These are phyloP conservation scores for Mastacembelus armatus DNA, from an alignment of 2,797 vertebrate species.

Conservation along the genomic window DNA sequence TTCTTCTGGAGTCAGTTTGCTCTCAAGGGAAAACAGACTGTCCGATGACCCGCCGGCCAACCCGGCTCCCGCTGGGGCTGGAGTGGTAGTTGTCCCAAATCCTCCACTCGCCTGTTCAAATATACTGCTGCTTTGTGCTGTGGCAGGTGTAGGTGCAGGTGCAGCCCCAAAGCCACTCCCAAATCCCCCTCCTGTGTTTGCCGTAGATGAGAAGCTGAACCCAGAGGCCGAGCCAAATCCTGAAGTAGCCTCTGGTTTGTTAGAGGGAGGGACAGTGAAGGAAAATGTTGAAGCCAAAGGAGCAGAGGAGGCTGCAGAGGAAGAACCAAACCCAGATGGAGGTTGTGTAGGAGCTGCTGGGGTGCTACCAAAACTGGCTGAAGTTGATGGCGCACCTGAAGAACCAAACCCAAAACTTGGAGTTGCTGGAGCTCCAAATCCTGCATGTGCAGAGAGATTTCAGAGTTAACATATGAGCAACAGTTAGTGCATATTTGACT, in stretches of 20 bases:
- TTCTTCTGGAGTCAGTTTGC: slow-evolving; percentile 87
- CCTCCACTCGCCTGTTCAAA: slow-evolving; percentile 56
- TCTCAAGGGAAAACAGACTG: slow-evolving; percentile 85
- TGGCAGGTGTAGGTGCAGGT: slow-evolving; percentile 10
- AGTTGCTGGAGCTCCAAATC: slow-evolving; percentile 69
- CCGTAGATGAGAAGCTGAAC: slow-evolving; percentile 70
- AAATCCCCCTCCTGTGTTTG: slow-evolving; percentile 33
- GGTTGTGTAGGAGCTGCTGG: slow-evolving; percentile 68
- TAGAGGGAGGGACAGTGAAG: slow-evolving; percentile 73
- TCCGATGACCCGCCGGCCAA: slow-evolving; percentile 46
- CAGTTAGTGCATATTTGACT: not conserved
- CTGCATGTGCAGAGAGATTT: slow-evolving; percentile 63
- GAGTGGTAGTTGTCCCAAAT: slow-evolving; percentile 45
- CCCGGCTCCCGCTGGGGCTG: slow-evolving; percentile 37
- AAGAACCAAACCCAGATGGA: slow-evolving; percentile 62
- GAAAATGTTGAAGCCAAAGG: slow-evolving; percentile 85
- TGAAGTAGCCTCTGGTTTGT: slow-evolving; percentile 42
- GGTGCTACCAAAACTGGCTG: slow-evolving; percentile 66
- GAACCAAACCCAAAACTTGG: slow-evolving; percentile 64
- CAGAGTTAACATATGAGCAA: not conserved
- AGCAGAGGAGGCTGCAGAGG: slow-evolving; percentile 13
- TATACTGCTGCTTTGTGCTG: slow-evolving; percentile 13
- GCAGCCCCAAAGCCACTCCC: slow-evolving; percentile 45
- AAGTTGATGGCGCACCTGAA: slow-evolving; percentile 41
- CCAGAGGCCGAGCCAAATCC: slow-evolving; percentile 67